Percentiles rank a stretch among this genome's conserved stretches.
These are phyloP conservation scores for Ivindomyrus marchei DNA, from an alignment of 2,113 vertebrate genomes.

Conservation along the genomic window DNA sequence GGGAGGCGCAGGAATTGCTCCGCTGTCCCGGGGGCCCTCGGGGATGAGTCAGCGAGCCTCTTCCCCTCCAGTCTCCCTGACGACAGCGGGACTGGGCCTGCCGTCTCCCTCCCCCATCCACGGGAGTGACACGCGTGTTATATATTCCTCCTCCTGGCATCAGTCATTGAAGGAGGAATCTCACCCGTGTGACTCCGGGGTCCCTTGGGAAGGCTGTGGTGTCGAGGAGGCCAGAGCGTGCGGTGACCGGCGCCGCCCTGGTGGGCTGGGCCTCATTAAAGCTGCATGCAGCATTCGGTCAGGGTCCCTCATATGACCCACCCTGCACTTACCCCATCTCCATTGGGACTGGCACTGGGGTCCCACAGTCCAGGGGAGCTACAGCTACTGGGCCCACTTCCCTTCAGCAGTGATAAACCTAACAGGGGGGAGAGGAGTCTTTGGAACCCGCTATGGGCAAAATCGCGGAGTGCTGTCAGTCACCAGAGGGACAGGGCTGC, in stretches of 20 bases:
- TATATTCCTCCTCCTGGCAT: neutral
- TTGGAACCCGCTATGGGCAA: neutral
- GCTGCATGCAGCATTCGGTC: neutral
- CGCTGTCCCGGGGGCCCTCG: neutral
- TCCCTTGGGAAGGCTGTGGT: neutral
- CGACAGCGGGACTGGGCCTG: neutral
- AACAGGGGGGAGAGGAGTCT: neutral
- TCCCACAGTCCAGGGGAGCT: neutral
- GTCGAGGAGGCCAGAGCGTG: neutral
- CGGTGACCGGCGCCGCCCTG: too few relatives aligned
- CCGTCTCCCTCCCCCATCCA: neutral
- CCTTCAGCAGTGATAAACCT: neutral
- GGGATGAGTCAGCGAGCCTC: neutral
- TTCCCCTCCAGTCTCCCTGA: neutral
- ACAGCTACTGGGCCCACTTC: neutral
- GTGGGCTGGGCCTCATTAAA: slow-evolving; percentile 7
- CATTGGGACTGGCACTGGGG: neutral
- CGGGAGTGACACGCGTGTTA: neutral
- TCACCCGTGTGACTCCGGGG: neutral
- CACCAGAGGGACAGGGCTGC: neutral
- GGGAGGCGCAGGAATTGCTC: neutral
- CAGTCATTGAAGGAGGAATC: neutral
- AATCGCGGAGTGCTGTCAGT: neutral
- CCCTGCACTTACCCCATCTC: neutral
- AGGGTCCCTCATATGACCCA: neutral